Percentiles rank a stretch among this genome's conserved stretches.
Conservation (phyloP, 1,140 invertebrate genomes). For the Dendrolimus punctatus region DNA sequence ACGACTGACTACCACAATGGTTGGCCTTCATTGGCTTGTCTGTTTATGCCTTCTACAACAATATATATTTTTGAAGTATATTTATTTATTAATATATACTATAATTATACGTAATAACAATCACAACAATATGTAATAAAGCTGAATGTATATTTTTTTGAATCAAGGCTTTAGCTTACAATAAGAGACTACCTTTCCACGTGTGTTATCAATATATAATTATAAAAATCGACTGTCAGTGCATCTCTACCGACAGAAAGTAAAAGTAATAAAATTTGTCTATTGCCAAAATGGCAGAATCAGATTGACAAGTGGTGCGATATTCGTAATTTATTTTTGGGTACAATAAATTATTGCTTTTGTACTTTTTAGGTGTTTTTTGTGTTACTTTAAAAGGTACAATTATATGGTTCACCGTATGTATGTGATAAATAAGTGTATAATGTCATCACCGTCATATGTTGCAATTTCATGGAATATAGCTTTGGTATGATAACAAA, state of each 20-base stretch:
- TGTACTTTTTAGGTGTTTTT: conserved; percentile 30
- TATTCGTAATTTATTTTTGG: conserved; percentile 66
- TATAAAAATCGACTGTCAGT: conserved; percentile 1
- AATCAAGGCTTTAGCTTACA: too few relatives aligned
- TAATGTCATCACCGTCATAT: conserved; percentile 19
- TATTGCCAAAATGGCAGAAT: conserved; percentile 63
- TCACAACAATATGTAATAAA: too few relatives aligned
- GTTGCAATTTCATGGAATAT: conserved; percentile 52
- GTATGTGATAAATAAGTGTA: conserved; percentile 6
- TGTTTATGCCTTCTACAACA: too few relatives aligned
- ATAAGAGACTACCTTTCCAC: too few relatives aligned
- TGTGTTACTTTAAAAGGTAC: conserved; percentile 24
- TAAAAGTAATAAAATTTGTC: conserved; percentile 19
- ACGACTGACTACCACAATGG: too few relatives aligned
- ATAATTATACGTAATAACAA: too few relatives aligned
- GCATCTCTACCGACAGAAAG: background rate
- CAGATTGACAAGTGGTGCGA: conserved; percentile 59
- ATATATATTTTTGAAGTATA: too few relatives aligned
- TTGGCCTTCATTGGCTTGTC: too few relatives aligned
- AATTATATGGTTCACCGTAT: conserved; percentile 2
- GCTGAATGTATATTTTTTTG: too few relatives aligned
- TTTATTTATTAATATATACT: too few relatives aligned
- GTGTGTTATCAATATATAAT: too few relatives aligned
- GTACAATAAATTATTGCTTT: conserved; percentile 43
- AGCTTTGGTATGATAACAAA: conserved; percentile 67